Base-by-base conservation (phyloP, 2,113 vertebrate species). In the Anser brachyrhynchus region DNA sequence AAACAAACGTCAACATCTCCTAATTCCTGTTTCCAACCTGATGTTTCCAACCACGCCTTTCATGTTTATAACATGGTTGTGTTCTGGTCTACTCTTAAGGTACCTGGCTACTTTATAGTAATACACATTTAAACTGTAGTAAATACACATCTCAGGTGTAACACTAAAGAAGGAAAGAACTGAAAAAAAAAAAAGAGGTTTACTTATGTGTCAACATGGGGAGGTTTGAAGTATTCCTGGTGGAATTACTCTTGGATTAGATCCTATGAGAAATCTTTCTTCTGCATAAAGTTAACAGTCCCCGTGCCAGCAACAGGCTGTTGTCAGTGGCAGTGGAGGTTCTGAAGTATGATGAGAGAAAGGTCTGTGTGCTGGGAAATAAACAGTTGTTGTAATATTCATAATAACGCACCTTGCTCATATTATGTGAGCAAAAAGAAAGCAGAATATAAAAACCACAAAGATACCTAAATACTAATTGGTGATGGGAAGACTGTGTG, bases 381-480 rank as follows among this genome's bases (percentile, higher is more conserved):
- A 54, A 11, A 46, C n/a, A 67, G 66, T 43, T 37, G 23, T 2
- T 33, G 14, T 14, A 69, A 52, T 52, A 75, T 61, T 85, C 49
- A 31, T 75, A 75, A 65, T 0, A 65, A 39, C 15, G 31, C 25
- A 14, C 8, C 14, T 71, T n/a, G 14, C 49, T 84, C 35, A 43
- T n/a, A 58, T 70, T 66, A 8, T 49, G 21, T 57, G 22, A 82
- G 35, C 26, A 85, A 72, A 78, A 29, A 87, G 35, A 72, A 18
- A 82, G 16, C 0, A 0, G 62, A 79, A 73, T 5, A 3, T 1
- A 5, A 44, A 2, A 29, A 13, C 8, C 11, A 10, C 54, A 85
- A 65, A 72, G 23, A 64, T 20, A 72, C 5, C 28, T 18, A 22
- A 72, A 46, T 28, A n/a, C 3, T 1, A 37, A 73, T 46, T 41